These are phyloP conservation scores for Orientallactaga bullata DNA, from an alignment of 2,113 vertebrate genomes.

Conservation along the genomic window DNA sequence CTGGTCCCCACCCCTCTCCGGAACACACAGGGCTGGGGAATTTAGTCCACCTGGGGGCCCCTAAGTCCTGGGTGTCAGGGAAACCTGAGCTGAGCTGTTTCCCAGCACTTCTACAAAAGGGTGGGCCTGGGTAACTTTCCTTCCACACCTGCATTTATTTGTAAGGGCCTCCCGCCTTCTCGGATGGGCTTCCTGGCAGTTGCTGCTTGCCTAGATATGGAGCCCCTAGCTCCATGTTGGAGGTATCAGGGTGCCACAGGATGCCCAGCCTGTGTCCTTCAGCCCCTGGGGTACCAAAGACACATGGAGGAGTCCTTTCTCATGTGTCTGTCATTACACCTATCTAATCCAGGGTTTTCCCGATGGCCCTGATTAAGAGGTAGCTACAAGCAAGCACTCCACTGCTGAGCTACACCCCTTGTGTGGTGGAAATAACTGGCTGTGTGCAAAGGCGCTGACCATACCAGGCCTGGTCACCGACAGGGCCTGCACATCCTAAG, in stretches of 20 bases:
- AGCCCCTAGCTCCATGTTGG: background rate
- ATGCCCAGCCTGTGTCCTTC: background rate
- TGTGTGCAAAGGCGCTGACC: background rate
- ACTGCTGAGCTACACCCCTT: background rate
- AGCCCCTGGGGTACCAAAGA: background rate
- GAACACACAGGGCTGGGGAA: background rate
- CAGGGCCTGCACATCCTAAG: background rate
- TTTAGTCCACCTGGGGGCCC: background rate
- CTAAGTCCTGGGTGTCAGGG: background rate
- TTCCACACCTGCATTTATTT: background rate
- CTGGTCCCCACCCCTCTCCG: too few species aligned
- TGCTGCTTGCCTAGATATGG: background rate
- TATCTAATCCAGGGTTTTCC: background rate
- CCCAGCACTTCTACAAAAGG: background rate
- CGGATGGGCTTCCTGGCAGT: background rate
- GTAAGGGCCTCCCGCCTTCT: background rate
- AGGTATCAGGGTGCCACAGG: background rate
- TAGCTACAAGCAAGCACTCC: background rate
- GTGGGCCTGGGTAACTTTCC: background rate
- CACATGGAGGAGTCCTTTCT: background rate
- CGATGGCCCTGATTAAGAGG: accelerated
- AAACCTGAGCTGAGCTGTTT: background rate
- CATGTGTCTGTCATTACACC: background rate
- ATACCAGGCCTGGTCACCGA: background rate
- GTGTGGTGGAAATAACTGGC: too few species aligned